Conservation (phyloP, 2,888 invertebrate genomes). For the Dasysyrphus albostriatus region DNA sequence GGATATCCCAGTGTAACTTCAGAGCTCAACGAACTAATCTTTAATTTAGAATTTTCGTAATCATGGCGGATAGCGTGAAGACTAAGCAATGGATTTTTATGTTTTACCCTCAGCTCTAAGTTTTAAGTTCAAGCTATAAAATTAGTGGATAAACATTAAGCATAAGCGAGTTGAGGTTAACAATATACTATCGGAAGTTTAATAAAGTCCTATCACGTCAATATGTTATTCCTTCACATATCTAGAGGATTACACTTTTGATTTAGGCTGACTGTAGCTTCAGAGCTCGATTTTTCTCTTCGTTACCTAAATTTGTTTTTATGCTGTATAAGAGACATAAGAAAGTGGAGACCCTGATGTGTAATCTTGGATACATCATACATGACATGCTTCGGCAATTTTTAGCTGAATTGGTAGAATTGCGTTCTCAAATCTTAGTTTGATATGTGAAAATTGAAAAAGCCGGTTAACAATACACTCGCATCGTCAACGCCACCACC, state of each 20-base stretch:
- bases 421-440: slow-evolving; percentile 9
- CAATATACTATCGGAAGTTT: too few species aligned
- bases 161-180: too few species aligned
- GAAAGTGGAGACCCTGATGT: background rate
- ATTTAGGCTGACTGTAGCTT: slow-evolving; percentile 38
- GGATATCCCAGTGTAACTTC: too few species aligned
- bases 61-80: too few species aligned
- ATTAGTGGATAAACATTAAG: too few species aligned
- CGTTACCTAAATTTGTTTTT: background rate
- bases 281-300: slow-evolving; percentile 36
- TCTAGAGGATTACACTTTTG: background rate
- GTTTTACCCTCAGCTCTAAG: too few species aligned
- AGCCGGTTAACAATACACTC: slow-evolving; percentile 35
- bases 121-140: too few species aligned
- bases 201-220: too few species aligned
- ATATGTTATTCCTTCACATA: background rate
- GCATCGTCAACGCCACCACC: background rate
- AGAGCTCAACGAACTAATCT: too few species aligned
- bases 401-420: slow-evolving; percentile 45
- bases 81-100: too few species aligned
- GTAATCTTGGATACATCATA: background rate
- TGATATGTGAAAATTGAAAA: background rate
- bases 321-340: background rate
- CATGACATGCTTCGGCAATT: too few species aligned
- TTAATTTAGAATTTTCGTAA: too few species aligned